These are phyloP conservation scores for Maniola jurtina DNA, from an alignment of 1,140 invertebrate species.

Conservation along the genomic window DNA sequence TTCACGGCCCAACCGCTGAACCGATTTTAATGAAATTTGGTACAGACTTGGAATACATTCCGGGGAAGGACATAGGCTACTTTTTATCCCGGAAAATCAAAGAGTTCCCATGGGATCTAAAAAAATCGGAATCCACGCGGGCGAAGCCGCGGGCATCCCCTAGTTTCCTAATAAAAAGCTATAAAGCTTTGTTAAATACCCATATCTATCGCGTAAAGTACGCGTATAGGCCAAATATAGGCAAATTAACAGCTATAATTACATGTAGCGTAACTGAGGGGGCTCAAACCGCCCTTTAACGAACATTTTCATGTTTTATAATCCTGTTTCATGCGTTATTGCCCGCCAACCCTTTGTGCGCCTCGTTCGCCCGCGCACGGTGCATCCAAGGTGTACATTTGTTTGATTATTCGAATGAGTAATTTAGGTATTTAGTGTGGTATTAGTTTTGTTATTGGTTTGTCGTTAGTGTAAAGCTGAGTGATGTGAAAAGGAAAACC, in stretches of 20 bases:
- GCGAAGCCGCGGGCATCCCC: no score
- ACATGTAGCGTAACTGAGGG: slow-evolving; percentile 50
- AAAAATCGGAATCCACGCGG: no score
- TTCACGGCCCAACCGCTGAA: no score
- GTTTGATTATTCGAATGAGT: slow-evolving; percentile 30
- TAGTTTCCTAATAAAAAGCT: no score
- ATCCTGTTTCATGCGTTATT: slow-evolving; percentile 78
- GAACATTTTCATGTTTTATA: slow-evolving; percentile 75
- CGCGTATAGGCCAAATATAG: not conserved
- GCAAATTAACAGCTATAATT: slow-evolving; percentile 73
- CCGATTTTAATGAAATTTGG: no score
- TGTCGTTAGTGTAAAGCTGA: not conserved
- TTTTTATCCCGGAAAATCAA: no score
- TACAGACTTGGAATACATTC: no score
- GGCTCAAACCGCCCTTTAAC: slow-evolving; percentile 59
- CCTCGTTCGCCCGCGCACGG: slow-evolving; percentile 40
- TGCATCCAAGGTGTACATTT: slow-evolving; percentile 32
- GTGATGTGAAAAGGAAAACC: not conserved
- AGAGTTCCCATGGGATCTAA: no score
- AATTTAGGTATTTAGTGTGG: slow-evolving; percentile 16
- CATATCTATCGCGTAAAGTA: not conserved
- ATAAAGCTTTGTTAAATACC: no score
- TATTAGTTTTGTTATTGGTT: slow-evolving; percentile 16
- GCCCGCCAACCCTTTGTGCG: slow-evolving; percentile 59
- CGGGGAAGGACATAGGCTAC: no score